These are phyloP conservation scores for Philonicus albiceps DNA, from an alignment of 2,888 invertebrate species.

Conservation along the genomic window DNA sequence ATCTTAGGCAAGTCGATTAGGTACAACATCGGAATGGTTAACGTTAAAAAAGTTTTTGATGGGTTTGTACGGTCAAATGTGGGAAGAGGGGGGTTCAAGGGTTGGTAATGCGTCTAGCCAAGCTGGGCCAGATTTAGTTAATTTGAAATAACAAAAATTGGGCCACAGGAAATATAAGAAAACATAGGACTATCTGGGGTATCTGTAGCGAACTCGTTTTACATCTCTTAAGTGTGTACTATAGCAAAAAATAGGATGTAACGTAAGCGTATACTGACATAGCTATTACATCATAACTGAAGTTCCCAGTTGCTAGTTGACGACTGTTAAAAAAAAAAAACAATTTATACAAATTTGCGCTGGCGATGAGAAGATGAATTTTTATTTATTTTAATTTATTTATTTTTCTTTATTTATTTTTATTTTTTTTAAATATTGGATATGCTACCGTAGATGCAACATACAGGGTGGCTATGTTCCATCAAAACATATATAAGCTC, in stretches of 20 bases:
- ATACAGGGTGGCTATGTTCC: not conserved
- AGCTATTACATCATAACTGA: constrained; percentile 16
- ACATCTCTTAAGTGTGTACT: constrained; percentile 27
- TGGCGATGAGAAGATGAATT: not conserved
- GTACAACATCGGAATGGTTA: not conserved
- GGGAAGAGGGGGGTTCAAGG: not conserved
- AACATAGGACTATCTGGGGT: not conserved
- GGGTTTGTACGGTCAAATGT: too few relatives aligned
- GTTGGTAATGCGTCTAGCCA: not conserved
- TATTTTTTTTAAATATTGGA: not conserved
- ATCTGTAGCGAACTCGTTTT: constrained; percentile 16
- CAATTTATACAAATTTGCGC: not conserved
- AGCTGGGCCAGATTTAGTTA: not conserved
- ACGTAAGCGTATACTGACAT: constrained; percentile 24
- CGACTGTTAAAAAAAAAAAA: not conserved
- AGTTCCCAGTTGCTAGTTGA: constrained; percentile 26
- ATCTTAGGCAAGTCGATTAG: not conserved
- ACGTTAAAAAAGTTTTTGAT: not conserved
- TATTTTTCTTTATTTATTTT: too few relatives aligned
- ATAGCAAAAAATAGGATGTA: constrained; percentile 1
- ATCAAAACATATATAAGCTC: not conserved
- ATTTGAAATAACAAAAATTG: not conserved
- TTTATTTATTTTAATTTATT: not conserved
- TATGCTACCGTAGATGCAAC: not conserved
- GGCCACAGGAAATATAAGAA: not conserved